Evolutionary conservation across 2,797 vertebrate genomes (phyloP), one percentile per base, ranked within the genome.

Genomic region (Sitta carolinensis): DNA sequence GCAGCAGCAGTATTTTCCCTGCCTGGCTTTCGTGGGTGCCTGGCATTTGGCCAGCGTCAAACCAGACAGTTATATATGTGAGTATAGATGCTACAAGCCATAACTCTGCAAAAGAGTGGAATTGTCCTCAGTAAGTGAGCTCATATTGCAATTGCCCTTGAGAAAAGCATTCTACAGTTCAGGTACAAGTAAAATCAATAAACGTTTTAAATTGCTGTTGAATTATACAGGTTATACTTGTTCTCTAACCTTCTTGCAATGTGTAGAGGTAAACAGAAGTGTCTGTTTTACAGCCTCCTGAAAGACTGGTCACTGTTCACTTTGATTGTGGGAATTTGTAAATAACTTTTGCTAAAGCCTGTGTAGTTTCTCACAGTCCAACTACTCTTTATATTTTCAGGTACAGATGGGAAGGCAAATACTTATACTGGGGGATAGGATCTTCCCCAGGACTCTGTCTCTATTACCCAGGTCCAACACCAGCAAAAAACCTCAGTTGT

Each of bases 171-270:
- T 59, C 55, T 79, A 7, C 58, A 73, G 42, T 78, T 94, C 77
- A 94, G 36, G 47, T 72, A 61, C 50, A 64, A 84, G 51, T 75
- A 89, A 40, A 95, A 97, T 97, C 91, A 95, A 94, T 96, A 93
- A 94, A 70, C 4, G 7, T 18, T 85, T 93, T 89, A 90, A 93
- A 94, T 58, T 90, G 16, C 22, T 54, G 47, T 86, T 92, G 82
- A 72, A n/a, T 94, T 93, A 57, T 92, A 32, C 43, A 73, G 92
- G 72, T 78, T 83, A 42, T 40, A 55, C 34, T 94, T 27, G 48
- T 95, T 96, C 97, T 92, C 87, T 94, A 67, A 74, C 22, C 42
- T 55, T 48, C 51, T 89, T 69, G 45, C 74, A 84, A 83, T 12
- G 50, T 16, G 16, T 63, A 38, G 38, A 69, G 54, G 82, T 92